A percentile compares a stretch with the other conserved stretches of the same genome.
Conservation (phyloP, 2,888 invertebrate species). For the Polietes domitor region DNA sequence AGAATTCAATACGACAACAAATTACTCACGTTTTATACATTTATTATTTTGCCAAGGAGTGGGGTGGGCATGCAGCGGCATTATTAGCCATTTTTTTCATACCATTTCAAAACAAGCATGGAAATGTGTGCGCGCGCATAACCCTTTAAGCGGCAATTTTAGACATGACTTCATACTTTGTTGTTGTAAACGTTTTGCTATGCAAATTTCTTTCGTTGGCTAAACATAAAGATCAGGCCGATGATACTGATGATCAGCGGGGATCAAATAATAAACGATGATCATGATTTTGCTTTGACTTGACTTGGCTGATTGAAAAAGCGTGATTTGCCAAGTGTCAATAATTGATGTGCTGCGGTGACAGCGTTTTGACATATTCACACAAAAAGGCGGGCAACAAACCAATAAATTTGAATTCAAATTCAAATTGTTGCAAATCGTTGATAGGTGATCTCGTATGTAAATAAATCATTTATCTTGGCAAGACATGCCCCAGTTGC, state of each 20-base stretch:
- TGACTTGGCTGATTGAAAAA: conserved; percentile 55
- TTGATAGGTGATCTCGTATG: conserved; percentile 6
- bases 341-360: conserved; percentile 52
- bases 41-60: conserved; percentile 10
- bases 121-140: not conserved
- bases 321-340: conserved; percentile 61
- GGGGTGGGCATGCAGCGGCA: not conserved
- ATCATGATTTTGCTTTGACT: not conserved
- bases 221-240: conserved; percentile 28
- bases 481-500: not conserved
- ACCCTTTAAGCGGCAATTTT: conserved; percentile 39
- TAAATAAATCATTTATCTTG: conserved; percentile 24
- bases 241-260: conserved; percentile 26
- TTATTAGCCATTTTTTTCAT: not conserved
- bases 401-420: conserved; percentile 19
- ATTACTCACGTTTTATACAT: conserved; percentile 53
- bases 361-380: conserved; percentile 43
- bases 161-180: conserved; percentile 46
- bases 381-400: conserved; percentile 41
- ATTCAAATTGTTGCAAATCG: conserved; percentile 20
- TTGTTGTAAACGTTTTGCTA: conserved; percentile 34
- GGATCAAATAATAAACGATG: not conserved
- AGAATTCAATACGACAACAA: not conserved
- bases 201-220: conserved; percentile 53
- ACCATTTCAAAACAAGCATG: not conserved